These are phyloP conservation scores for Menura novaehollandiae DNA, from an alignment of 2,113 vertebrate genomes.

Conservation along the genomic window DNA sequence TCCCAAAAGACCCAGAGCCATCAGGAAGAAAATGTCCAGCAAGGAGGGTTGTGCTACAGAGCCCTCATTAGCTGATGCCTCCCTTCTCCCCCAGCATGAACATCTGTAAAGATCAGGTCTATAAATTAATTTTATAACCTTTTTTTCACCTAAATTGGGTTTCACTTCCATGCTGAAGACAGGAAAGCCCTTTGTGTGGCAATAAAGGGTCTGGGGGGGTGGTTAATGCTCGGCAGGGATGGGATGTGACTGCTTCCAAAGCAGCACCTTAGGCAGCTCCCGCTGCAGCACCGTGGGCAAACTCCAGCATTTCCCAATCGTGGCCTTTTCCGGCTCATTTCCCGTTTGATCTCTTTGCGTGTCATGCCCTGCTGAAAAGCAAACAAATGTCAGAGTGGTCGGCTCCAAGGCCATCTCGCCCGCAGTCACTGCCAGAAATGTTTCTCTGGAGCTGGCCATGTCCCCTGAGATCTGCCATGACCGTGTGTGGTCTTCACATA, in stretches of 20 bases:
- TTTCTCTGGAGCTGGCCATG: rapidly evolving
- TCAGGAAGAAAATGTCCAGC: not conserved
- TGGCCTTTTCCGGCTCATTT: not conserved
- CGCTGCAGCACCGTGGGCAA: rapidly evolving
- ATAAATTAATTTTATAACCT: not conserved
- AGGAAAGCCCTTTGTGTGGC: not conserved
- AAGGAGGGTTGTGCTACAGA: not conserved
- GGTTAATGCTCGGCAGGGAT: not conserved
- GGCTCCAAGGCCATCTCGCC: not conserved
- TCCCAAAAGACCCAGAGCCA: not conserved
- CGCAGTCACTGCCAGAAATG: not conserved
- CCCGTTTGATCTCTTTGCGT: not conserved
- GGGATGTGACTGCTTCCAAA: not conserved
- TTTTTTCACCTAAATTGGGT: not conserved
- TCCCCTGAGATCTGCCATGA: not conserved
- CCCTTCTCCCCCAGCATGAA: not conserved
- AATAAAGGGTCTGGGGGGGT: not conserved
- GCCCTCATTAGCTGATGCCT: not conserved
- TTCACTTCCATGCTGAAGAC: not conserved
- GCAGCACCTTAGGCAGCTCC: not conserved
- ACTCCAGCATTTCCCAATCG: not conserved
- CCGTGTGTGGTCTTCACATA: rapidly evolving
- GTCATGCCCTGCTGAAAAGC: slow-evolving; percentile 1
- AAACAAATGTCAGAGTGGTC: not conserved
- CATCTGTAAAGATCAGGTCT: not conserved